phyloP scores from a whole-genome alignment of 1,140 invertebrate species.

The Nylanderia fulva region DNA sequence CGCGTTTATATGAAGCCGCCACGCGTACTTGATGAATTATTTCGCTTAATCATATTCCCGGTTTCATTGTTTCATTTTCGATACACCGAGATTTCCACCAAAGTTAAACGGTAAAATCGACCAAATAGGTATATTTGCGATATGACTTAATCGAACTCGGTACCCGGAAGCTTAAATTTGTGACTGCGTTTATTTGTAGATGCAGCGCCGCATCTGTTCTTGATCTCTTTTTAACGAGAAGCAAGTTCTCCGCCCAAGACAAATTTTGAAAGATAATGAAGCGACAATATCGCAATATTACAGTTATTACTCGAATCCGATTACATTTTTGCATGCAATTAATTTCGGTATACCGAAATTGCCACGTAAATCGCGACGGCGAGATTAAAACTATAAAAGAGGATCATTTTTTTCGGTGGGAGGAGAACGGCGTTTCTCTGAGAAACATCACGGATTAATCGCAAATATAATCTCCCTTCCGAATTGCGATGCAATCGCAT shows the following conservation, averaged over 20 bases:
- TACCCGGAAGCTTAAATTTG: slow-evolving; percentile 33
- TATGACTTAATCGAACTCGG: slow-evolving; percentile 33
- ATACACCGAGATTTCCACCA: slow-evolving; percentile 77
- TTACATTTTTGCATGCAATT: slow-evolving; percentile 30
- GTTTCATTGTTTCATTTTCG: slow-evolving; percentile 77
- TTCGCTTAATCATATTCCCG: slow-evolving; percentile 69
- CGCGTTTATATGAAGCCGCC: slow-evolving; percentile 65
- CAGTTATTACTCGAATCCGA: background rate
- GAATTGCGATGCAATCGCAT: slow-evolving; percentile 27
- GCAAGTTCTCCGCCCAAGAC: background rate
- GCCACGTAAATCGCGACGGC: slow-evolving; percentile 28
- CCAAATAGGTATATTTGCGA: slow-evolving; percentile 18
- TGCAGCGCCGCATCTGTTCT: background rate
- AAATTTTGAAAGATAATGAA: slow-evolving; percentile 16
- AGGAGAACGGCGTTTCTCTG: background rate
- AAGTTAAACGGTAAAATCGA: slow-evolving; percentile 80
- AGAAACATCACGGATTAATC: slow-evolving; percentile 38
- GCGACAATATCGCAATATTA: background rate
- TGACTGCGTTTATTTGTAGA: background rate
- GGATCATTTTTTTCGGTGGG: background rate
- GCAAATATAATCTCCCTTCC: background rate
- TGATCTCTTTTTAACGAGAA: background rate
- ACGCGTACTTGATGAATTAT: slow-evolving; percentile 4
- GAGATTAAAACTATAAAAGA: slow-evolving; percentile 35
- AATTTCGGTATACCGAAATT: slow-evolving; percentile 32